These are phyloP conservation scores for Pseudopodoces humilis DNA, from an alignment of 2,113 vertebrate genomes.

Conservation along the genomic window DNA sequence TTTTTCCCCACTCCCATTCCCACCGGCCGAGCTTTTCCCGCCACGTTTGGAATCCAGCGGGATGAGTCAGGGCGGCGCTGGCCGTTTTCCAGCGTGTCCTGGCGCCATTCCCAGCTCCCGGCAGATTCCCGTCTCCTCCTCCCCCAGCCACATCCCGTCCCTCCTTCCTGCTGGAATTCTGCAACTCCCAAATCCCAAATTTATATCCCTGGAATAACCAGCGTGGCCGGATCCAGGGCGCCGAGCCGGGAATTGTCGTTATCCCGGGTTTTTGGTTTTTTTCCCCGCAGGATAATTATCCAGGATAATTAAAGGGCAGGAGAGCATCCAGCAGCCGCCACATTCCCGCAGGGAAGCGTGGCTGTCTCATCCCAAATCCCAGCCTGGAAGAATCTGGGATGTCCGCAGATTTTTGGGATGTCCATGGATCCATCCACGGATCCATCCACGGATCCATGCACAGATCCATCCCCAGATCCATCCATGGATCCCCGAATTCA, in stretches of 20 bases:
- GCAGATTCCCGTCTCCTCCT: not conserved
- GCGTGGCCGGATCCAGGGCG: not conserved
- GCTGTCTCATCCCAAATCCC: not conserved
- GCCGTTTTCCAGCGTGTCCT: not conserved
- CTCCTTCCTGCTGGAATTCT: not conserved
- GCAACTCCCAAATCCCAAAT: not conserved
- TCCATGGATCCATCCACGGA: too few relatives aligned
- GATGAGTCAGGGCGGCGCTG: not conserved
- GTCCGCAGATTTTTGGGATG: not conserved
- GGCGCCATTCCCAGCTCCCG: not conserved
- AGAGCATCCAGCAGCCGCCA: not conserved
- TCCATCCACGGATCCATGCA: too few relatives aligned
- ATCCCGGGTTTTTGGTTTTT: too few relatives aligned
- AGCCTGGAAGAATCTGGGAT: too few relatives aligned
- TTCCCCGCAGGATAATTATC: fast-evolving
- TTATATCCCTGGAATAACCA: not conserved
- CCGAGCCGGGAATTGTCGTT: too few relatives aligned
- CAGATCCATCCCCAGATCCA: too few relatives aligned
- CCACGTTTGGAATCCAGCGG: not conserved
- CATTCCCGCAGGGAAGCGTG: not conserved
- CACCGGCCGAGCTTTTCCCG: not conserved
- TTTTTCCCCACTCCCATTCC: too few relatives aligned
- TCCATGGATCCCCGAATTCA: too few relatives aligned
- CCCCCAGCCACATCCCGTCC: not conserved
- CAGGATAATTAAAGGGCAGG: not conserved